Evolutionary conservation across 2,797 vertebrate genomes (phyloP), one percentile per base, ranked within the genome.

Genomic region (Dallia pectoralis): DNA sequence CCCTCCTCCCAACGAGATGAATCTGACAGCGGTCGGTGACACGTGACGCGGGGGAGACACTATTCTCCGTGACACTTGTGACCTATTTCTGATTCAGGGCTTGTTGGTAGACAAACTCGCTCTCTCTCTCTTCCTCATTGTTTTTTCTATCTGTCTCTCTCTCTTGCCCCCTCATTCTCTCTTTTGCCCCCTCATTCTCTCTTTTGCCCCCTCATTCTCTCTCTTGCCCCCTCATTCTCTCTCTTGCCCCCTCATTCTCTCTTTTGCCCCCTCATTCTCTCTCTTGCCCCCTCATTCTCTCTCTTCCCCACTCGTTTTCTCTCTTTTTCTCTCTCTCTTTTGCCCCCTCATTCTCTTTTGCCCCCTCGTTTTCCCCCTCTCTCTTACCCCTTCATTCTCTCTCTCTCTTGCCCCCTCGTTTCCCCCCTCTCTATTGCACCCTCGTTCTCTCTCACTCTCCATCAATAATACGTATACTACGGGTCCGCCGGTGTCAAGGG

Each of bases 11-110:
- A 67, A 59, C 36, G 77, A 83, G 69, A 81, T 67, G 75, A 83
- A 77, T 77, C 82, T 61, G 75, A 74, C 22, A 63, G 80, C 3
- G 77, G 83, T 75, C 82, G 86, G 77, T 71, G 40, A 81, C 76
- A 82, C 77, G 65, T 62, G 77, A 80, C 81, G 73, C 77, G 74
- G 47, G 76, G 53, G 74, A 63, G 79, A 78, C 79, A 85, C 80
- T 76, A 79, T 70, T 76, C 80, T 77, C 75, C 0, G 74, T 81
- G 87, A 88, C 87, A 87, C 84, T 79, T 72, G 82, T 86, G 88
- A 90, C 89, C 88, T 84, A 87, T 89, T 90, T 91, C 77, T 89
- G 88, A 86, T 89, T 85, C 87, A 87, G 87, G 79, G 82, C 83
- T 77, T 8, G 25, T 6, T 67, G 71, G 78, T 84, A 84, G 48